A percentile compares a stretch with the other conserved stretches of the same genome.
Conservation (phyloP, 1,140 invertebrate species). For the Atta cephalotes region DNA sequence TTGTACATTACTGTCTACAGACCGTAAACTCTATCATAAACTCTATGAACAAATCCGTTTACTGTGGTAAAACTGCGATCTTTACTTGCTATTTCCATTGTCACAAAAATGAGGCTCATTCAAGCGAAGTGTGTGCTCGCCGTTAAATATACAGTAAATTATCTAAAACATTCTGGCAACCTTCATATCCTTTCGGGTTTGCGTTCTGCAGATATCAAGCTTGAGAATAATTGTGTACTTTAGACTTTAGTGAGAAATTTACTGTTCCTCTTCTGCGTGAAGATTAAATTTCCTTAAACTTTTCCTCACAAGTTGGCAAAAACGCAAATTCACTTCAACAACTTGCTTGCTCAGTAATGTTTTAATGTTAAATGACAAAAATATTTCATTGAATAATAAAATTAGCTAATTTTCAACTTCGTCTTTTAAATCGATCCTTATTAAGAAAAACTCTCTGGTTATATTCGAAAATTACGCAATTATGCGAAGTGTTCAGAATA, state of each 20-base stretch:
- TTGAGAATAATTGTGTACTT: constrained; percentile 27
- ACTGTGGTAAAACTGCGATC: constrained; percentile 21
- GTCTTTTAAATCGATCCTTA: background rate
- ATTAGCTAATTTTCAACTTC: background rate
- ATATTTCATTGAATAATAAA: background rate
- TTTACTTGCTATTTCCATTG: constrained; percentile 18
- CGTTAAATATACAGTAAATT: constrained; percentile 48
- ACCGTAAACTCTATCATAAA: background rate
- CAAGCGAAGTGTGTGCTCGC: constrained; percentile 5
- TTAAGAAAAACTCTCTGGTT: background rate
- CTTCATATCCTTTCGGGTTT: constrained; percentile 27
- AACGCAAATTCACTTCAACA: constrained; percentile 14
- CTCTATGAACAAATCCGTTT: constrained; percentile 33
- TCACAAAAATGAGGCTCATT: constrained; percentile 27
- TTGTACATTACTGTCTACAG: background rate
- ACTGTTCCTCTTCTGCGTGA: background rate
- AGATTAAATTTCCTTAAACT: constrained; percentile 44
- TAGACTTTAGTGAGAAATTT: background rate
- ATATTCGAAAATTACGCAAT: background rate
- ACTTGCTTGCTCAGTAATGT: background rate
- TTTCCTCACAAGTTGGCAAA: constrained; percentile 12
- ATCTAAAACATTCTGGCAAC: constrained; percentile 13
- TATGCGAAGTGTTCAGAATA: background rate
- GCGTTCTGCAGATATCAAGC: constrained; percentile 29
- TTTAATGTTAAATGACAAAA: background rate